Evolutionary conservation across 2,888 invertebrate species (phyloP).

Genomic region (Caenorhabditis sp.): DNA sequence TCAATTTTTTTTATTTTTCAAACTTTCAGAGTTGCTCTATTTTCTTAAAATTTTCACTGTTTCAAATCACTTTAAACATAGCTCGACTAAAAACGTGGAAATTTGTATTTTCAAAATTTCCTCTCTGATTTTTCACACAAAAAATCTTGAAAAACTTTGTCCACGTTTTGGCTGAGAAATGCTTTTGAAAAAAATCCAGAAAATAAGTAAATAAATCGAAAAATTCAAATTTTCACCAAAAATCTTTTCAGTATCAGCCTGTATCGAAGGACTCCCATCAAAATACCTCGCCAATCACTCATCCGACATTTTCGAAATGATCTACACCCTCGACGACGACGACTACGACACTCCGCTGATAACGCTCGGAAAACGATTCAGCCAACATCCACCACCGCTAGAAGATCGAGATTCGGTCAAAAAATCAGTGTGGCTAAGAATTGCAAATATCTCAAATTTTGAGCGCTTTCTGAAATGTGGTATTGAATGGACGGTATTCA

Average conservation of each 20-base stretch:
- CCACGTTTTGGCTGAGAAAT: no score
- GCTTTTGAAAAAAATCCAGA: no score
- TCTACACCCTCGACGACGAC: conserved; percentile 1
- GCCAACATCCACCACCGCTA: conserved; percentile 5
- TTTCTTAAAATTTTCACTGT: no score
- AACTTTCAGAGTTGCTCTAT: no score
- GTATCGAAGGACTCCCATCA: conserved; percentile 19
- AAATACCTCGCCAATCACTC: conserved; percentile 23
- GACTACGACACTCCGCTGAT: conserved; percentile 24
- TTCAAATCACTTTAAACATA: no score
- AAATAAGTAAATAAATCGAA: no score
- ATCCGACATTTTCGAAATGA: conserved; percentile 21
- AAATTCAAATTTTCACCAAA: no score
- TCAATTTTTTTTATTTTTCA: no score
- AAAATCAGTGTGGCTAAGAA: conserved; percentile 19
- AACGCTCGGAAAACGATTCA: conserved; percentile 18
- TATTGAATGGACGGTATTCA: conserved; percentile 16
- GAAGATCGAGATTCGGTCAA: conserved; percentile 20
- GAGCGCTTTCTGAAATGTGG: conserved; percentile 16
- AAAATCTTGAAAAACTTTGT: no score
- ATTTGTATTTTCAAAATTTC: no score
- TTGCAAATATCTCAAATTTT: conserved; percentile 24
- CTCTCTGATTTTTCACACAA: no score
- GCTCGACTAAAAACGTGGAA: no score
- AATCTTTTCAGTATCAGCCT: conserved; percentile 12